Evolutionary conservation across 1,140 invertebrate species (phyloP), one percentile per base, ranked within the genome.

Genomic region (Philotrypesis tridentata): DNA sequence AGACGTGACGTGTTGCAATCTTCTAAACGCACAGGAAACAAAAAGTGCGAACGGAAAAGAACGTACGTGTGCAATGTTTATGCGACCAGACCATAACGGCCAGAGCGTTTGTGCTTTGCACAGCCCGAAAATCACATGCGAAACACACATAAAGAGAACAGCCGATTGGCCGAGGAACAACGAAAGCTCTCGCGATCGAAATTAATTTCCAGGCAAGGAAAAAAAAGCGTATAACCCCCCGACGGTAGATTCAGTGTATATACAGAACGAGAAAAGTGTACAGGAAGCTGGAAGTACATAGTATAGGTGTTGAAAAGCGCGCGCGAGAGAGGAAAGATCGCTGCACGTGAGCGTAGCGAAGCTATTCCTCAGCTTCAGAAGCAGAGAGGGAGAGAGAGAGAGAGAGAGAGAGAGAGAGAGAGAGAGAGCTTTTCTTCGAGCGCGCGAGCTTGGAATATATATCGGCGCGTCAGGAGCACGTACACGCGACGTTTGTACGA

Each of bases 361-460:
- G 89, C 90, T 90, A 91, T 91, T 90, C 89, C 90, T 91, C 89
- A 92, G 90, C 89, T 92, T 92, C 91, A 92, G 48, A 86, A 82
- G 86, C 91, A 92, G 90, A n/a, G n/a, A n/a, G n/a, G n/a, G n/a
- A n/a, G n/a, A n/a, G n/a, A n/a, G n/a, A n/a, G n/a, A n/a, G n/a
- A 82, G 79, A 78, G 68, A 43, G 71, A 55, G 79, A 83, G 77
- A 77, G 84, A 74, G 83, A 82, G 83, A 84, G 84, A 83, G 70
- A 25, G 74, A 48, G 84, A 92, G 90, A 89, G 89, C 87, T 87
- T 91, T 92, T 90, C 90, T 90, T 91, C 87, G 86, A 86, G 70
- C 63, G 86, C 33, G 33, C 33, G 33, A 37, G 33, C 87, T 60
- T 40, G 84, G 87, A 91, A 92, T 91, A 91, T 91, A 91, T 91